phyloP scores from a whole-genome alignment of 2,888 invertebrate species.

The Zygothrica quintamaculata region DNA sequence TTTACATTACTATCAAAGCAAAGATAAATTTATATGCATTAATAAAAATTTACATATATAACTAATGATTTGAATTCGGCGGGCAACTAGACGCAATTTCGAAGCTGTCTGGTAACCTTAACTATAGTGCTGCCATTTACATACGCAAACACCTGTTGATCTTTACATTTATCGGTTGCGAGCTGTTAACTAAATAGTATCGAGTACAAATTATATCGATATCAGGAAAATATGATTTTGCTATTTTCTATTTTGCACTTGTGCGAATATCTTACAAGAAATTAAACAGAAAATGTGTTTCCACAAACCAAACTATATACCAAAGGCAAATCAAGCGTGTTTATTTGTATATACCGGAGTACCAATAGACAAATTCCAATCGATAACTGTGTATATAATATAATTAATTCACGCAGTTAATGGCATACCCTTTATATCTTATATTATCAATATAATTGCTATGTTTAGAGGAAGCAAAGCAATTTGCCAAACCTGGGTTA shows the following conservation, averaged over 20 bases:
- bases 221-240: background rate
- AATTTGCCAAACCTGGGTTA: slow-evolving; percentile 57
- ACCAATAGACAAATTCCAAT: slow-evolving; percentile 17
- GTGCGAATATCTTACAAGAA: too few relatives aligned
- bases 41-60: slow-evolving; percentile 60
- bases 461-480: slow-evolving; percentile 70
- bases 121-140: slow-evolving; percentile 84
- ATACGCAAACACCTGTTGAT: slow-evolving; percentile 5
- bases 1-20: slow-evolving; percentile 76
- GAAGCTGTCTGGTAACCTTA: background rate
- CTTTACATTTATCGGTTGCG: slow-evolving; percentile 6
- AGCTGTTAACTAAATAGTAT: slow-evolving; percentile 3
- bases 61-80: slow-evolving; percentile 5
- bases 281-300: too few relatives aligned
- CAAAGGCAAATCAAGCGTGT: too few relatives aligned
- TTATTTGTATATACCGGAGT: too few relatives aligned
- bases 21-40: slow-evolving; percentile 77
- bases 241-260: too few relatives aligned
- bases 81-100: background rate
- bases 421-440: slow-evolving; percentile 35
- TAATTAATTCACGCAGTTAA: slow-evolving; percentile 21
- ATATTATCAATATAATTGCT: slow-evolving; percentile 57
- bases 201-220: slow-evolving; percentile 18
- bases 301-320: too few relatives aligned
- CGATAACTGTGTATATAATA: slow-evolving; percentile 21